Evolutionary conservation across 2,113 vertebrate species (phyloP).

Genomic region (Rutilus rutilus): DNA sequence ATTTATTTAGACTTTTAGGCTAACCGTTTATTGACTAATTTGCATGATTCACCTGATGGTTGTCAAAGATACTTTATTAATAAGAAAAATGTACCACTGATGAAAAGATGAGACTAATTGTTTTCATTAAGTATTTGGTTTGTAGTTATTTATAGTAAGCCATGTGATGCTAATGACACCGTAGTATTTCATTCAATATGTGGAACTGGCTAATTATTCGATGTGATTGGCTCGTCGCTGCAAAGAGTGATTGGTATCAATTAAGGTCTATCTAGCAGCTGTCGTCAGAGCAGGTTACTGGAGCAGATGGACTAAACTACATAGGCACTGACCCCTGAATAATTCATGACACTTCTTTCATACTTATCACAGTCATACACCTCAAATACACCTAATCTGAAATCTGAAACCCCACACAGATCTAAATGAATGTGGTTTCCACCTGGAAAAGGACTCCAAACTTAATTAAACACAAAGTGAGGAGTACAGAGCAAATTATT

Average conservation of each 20-base stretch:
- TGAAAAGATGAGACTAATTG: neutral
- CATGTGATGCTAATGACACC: neutral
- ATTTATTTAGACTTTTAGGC: neutral
- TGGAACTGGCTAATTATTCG: neutral
- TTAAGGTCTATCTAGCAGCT: conserved; percentile 25
- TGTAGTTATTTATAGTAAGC: neutral
- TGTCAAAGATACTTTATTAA: neutral
- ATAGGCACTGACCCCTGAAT: conserved; percentile 24
- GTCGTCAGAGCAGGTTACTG: conserved; percentile 32
- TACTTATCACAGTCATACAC: conserved; percentile 24
- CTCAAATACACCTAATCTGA: conserved; percentile 25
- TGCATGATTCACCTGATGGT: neutral
- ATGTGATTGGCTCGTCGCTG: neutral
- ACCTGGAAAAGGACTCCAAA: neutral
- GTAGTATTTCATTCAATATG: neutral
- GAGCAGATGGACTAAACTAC: conserved; percentile 29
- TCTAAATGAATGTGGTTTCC: neutral
- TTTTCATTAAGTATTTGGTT: conserved; percentile 1
- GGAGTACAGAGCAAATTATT: neutral
- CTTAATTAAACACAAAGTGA: neutral
- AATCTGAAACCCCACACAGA: conserved; percentile 12
- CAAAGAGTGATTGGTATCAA: neutral
- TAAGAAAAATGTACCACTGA: neutral
- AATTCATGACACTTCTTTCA: conserved; percentile 26
- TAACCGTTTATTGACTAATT: neutral